Conservation (phyloP, 1,140 invertebrate genomes). For the Cherax quadricarinatus region DNA sequence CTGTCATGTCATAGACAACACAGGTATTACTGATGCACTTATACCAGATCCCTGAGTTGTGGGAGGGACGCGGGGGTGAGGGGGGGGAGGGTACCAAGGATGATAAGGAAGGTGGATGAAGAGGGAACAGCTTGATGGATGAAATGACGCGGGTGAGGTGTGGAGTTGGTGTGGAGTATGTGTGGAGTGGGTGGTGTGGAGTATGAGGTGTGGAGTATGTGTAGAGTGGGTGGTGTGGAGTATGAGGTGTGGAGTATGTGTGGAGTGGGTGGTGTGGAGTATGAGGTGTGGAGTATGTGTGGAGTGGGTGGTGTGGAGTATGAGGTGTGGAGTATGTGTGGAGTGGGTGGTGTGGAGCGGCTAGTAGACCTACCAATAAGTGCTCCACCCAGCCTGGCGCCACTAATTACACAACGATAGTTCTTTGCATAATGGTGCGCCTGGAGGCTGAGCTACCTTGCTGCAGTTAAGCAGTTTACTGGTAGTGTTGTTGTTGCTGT, state of each 20-base stretch:
- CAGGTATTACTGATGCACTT: neutral
- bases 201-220: neutral
- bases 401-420: constrained; percentile 7
- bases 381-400: constrained; percentile 4
- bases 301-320: neutral
- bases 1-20: neutral
- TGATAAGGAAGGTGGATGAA: too few species aligned
- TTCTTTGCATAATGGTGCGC: constrained; percentile 6
- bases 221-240: neutral
- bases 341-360: neutral
- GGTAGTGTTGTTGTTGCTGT: too few species aligned
- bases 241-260: neutral
- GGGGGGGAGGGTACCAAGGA: too few species aligned
- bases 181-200: neutral
- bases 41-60: neutral
- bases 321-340: neutral
- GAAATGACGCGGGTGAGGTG: neutral
- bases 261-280: too few species aligned
- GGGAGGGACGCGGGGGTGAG: too few species aligned
- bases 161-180: neutral
- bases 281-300: neutral
- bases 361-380: neutral
- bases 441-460: neutral
- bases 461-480: too few species aligned
- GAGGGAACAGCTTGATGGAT: neutral